phyloP scores from a whole-genome alignment of 1,140 invertebrate genomes.

The Drosophila mojavensis region DNA sequence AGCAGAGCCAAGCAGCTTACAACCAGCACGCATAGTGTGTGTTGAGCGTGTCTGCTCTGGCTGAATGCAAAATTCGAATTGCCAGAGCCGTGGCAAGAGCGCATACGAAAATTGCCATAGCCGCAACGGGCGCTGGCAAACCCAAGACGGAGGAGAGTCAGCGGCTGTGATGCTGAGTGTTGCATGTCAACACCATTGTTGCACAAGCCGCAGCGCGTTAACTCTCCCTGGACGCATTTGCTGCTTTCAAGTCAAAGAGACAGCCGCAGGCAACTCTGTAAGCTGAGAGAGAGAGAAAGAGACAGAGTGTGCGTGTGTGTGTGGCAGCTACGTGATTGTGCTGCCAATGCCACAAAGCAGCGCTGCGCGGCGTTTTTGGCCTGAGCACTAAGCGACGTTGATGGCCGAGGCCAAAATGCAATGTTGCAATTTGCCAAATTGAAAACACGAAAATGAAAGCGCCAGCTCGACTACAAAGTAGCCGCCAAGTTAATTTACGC shows the following conservation, averaged over 20 bases:
- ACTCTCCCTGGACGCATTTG: conserved; percentile 67
- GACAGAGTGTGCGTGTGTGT: conserved; percentile 30
- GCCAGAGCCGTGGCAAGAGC: conserved; percentile 38
- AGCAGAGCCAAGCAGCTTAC: conserved; percentile 37
- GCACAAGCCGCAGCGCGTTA: conserved; percentile 36
- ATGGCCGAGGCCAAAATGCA: conserved; percentile 67
- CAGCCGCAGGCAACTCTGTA: conserved; percentile 13
- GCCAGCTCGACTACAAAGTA: conserved; percentile 44
- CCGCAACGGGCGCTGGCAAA: not conserved
- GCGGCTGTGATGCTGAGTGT: conserved; percentile 20
- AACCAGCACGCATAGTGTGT: conserved; percentile 4
- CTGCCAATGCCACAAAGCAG: conserved; percentile 49
- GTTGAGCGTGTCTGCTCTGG: conserved; percentile 28
- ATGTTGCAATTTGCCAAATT: conserved; percentile 75
- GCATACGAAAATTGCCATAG: conserved; percentile 26
- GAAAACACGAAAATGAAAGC: conserved; percentile 66
- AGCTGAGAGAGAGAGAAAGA: not conserved
- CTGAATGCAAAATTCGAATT: conserved; percentile 64
- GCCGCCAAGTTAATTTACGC: conserved; percentile 73
- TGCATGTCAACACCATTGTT: conserved; percentile 63
- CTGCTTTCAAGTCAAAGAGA: conserved; percentile 59
- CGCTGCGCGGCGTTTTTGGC: conserved; percentile 12
- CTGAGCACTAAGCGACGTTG: conserved; percentile 52
- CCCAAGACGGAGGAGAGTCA: not conserved
- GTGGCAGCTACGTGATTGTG: conserved; percentile 62